phyloP scores from a whole-genome alignment of 30 jellyfish, hydroid and myxozoan species.

The Turritopsis rubra region DNA sequence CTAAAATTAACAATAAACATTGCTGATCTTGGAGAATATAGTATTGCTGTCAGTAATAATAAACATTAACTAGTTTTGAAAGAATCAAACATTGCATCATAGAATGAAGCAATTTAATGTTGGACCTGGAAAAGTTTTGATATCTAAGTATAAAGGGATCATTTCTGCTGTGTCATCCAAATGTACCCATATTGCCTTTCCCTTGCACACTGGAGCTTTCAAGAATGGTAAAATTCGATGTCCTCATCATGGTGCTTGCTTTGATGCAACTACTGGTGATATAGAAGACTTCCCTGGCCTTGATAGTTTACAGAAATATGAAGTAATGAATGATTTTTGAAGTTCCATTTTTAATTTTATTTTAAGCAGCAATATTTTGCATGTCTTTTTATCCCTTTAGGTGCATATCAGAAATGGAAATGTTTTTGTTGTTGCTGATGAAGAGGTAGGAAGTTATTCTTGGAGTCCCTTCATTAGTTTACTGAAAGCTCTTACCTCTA shows the following conservation, averaged over 20 bases:
- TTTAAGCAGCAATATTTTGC: too few relatives aligned
- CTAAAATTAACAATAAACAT: too few relatives aligned
- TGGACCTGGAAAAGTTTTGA: constrained; percentile 52
- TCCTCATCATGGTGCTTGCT: constrained; percentile 80
- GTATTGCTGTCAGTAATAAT: too few relatives aligned
- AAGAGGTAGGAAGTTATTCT: constrained; percentile 37
- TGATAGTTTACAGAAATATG: constrained; percentile 40
- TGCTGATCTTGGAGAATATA: too few relatives aligned
- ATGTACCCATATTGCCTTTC: constrained; percentile 69
- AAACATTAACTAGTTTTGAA: neutral
- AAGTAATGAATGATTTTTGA: constrained; percentile 20
- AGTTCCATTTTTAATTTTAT: neutral
- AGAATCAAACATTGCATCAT: neutral
- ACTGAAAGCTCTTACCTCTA: too few relatives aligned
- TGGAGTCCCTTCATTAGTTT: too few relatives aligned
- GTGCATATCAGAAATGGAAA: constrained; percentile 35
- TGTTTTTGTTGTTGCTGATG: constrained; percentile 34
- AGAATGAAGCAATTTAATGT: constrained; percentile 54
- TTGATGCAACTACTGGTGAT: constrained; percentile 54
- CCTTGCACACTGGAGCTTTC: constrained; percentile 46
- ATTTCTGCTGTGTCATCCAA: constrained; percentile 49
- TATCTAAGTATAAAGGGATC: constrained; percentile 34
- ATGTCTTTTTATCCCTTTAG: neutral
- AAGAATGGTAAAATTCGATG: constrained; percentile 50
- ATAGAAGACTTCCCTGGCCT: constrained; percentile 70